A percentile compares a stretch with the other conserved stretches of the same genome.
Evolutionary conservation across 1,140 invertebrate species (phyloP).

Genomic region (Solenopsis fugax): DNA sequence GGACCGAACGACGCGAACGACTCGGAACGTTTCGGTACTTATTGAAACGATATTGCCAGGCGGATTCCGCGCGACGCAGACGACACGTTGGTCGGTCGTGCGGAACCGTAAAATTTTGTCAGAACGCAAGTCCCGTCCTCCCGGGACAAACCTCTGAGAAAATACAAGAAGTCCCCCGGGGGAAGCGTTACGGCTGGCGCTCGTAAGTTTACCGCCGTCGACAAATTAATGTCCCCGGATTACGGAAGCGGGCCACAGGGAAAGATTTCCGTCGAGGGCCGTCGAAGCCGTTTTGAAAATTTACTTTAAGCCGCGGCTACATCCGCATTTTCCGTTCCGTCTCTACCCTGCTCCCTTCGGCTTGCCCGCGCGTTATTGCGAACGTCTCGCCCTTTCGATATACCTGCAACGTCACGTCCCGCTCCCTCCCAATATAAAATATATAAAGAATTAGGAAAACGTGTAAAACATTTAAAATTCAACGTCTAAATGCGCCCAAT

Average conservation of each 20-base stretch:
- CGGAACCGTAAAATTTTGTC: conserved; percentile 73
- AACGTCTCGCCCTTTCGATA: conserved; percentile 44
- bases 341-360: conserved; percentile 10
- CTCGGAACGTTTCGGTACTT: conserved; percentile 25
- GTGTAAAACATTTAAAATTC: conserved; percentile 9
- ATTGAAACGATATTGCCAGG: conserved; percentile 68
- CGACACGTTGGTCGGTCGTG: not conserved
- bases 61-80: not conserved
- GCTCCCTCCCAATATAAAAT: not conserved
- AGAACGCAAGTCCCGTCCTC: conserved; percentile 49
- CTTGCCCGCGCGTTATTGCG: conserved; percentile 32
- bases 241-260: conserved; percentile 75
- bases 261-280: conserved; percentile 72
- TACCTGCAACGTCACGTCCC: not conserved
- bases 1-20: not conserved
- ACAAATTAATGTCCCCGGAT: conserved; percentile 80
- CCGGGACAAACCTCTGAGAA: conserved; percentile 74
- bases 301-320: conserved; percentile 68
- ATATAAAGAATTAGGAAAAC: not conserved
- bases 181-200: conserved; percentile 64
- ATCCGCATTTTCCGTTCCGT: conserved; percentile 52
- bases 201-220: conserved; percentile 72
- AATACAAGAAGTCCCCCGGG: conserved; percentile 73
- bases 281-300: conserved; percentile 72
- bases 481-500: not conserved